Conservation (phyloP, 2,113 vertebrate species). For the Oryzias melastigma region DNA sequence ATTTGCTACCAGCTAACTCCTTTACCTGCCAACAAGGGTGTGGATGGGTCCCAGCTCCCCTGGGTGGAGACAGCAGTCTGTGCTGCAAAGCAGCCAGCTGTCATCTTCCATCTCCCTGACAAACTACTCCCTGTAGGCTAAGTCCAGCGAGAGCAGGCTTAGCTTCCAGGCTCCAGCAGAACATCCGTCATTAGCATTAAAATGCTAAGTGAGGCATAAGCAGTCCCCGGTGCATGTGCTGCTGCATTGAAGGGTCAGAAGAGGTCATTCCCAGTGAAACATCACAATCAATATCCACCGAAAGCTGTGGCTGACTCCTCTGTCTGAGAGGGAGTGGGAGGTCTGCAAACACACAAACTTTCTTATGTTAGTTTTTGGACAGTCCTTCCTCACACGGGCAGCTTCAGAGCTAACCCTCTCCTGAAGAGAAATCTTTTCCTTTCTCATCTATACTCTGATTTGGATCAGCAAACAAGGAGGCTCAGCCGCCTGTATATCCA, state of each 20-base stretch:
- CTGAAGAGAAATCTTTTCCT: slow-evolving; percentile 5
- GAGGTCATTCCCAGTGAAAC: slow-evolving; percentile 36
- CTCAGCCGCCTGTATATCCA: slow-evolving; percentile 37
- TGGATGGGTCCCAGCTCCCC: slow-evolving; percentile 53
- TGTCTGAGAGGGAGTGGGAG: slow-evolving; percentile 36
- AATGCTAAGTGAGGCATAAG: slow-evolving; percentile 44
- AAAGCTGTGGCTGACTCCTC: slow-evolving; percentile 40
- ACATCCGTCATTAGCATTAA: slow-evolving; percentile 43
- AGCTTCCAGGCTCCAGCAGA: slow-evolving; percentile 15
- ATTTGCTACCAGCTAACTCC: slow-evolving; percentile 41
- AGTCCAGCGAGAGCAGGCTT: slow-evolving; percentile 37
- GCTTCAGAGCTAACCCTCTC: slow-evolving; percentile 12
- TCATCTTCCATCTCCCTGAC: slow-evolving; percentile 48
- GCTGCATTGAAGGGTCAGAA: slow-evolving; percentile 39
- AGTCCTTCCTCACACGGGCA: not conserved
- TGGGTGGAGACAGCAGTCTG: slow-evolving; percentile 30
- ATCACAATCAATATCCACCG: slow-evolving; percentile 55
- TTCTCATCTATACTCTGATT: not conserved
- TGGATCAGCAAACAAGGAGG: slow-evolving; percentile 33
- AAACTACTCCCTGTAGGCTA: slow-evolving; percentile 19
- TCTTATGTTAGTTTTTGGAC: not conserved
- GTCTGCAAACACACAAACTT: slow-evolving; percentile 32
- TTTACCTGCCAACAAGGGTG: slow-evolving; percentile 57
- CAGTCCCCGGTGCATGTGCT: slow-evolving; percentile 30
- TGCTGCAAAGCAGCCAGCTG: slow-evolving; percentile 37